Conservation (phyloP, 2,888 invertebrate genomes). For the Eueremaeus valkanovi region DNA sequence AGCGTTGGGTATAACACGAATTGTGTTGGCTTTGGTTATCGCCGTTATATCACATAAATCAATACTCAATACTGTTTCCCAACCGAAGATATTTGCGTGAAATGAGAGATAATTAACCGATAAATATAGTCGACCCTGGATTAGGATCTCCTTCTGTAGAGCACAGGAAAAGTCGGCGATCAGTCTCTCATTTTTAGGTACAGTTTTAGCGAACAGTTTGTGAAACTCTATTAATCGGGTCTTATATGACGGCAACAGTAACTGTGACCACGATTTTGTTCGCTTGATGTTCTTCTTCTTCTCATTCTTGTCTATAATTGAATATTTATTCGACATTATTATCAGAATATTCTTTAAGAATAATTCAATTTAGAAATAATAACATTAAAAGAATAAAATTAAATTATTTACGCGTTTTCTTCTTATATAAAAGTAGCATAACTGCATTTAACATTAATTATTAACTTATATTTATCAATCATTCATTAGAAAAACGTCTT, state of each 20-base stretch:
- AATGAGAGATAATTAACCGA: slow-evolving; percentile 94
- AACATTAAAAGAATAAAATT: background rate
- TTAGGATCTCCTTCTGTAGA: slow-evolving; percentile 88
- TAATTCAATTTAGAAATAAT: background rate
- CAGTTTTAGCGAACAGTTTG: slow-evolving; percentile 63
- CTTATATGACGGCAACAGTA: slow-evolving; percentile 75
- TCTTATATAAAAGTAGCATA: too few species aligned
- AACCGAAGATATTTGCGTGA: slow-evolving; percentile 94
- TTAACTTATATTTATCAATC: background rate
- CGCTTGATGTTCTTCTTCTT: slow-evolving; percentile 2
- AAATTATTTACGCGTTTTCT: background rate
- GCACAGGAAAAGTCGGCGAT: slow-evolving; percentile 86
- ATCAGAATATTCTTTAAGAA: too few species aligned
- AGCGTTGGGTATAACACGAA: slow-evolving; percentile 89
- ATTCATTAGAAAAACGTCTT: too few species aligned
- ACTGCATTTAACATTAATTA: too few species aligned
- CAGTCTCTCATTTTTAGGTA: slow-evolving; percentile 35
- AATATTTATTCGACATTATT: background rate
- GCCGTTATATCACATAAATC: slow-evolving; percentile 85
- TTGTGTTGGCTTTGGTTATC: slow-evolving; percentile 91
- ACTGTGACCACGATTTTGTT: slow-evolving; percentile 48
- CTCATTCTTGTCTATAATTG: slow-evolving; percentile 11
- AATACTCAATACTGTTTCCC: slow-evolving; percentile 83
- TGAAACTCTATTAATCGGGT: slow-evolving; percentile 88
- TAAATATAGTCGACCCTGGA: slow-evolving; percentile 91